Base-by-base conservation (phyloP, 1,140 invertebrate species). In the Hylyphantes graminicola region DNA sequence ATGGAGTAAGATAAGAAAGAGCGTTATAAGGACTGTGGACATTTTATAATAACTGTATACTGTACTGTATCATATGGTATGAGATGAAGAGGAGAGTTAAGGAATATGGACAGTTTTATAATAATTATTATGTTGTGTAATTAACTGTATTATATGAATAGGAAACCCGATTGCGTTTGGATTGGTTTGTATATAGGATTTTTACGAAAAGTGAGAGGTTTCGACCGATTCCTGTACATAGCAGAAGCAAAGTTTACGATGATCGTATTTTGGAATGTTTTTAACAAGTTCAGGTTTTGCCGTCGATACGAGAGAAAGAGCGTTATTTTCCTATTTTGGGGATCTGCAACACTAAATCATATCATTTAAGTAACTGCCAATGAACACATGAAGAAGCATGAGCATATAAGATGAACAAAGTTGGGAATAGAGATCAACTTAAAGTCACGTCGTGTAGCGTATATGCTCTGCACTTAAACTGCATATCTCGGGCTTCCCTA, bases 401-500 rank as follows among this genome's bases (percentile, higher is more conserved):
- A 57, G 72, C 55, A 74, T 51, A 35, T 17, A 17, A 9, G 72
- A 17, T 55, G 72, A 57, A 55, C 54, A 74, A 74, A 35, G 72
- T 9, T 59, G 54, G 48, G 19, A 21, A 74, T 59, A 57, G 54
- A 13, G 17, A 74, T 21, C 15, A 35, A 51, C 68, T 17, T 53
- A 68, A n/a, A 7, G 54, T 13, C 59, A 74, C 9, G 51, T n/a
- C 50, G 50, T 76, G 74, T 76, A 79, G 65, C 54, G 53, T 63
- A 59, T 73, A 57, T 81, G 51, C 68, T 35, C 35, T 35, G 48
- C 57, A 81, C 79, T 81, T 61, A 54, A 50, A 55, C 54, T 68
- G 48, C 55, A 81, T 73, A 81, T 63, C 79, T 81, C 19, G 80
- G 80, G 80, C 80, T 83, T 83, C 80, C 80, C 70, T 82, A 50